Base-by-base conservation (phyloP, 2,888 invertebrate genomes). In the Nowickia ferox region DNA sequence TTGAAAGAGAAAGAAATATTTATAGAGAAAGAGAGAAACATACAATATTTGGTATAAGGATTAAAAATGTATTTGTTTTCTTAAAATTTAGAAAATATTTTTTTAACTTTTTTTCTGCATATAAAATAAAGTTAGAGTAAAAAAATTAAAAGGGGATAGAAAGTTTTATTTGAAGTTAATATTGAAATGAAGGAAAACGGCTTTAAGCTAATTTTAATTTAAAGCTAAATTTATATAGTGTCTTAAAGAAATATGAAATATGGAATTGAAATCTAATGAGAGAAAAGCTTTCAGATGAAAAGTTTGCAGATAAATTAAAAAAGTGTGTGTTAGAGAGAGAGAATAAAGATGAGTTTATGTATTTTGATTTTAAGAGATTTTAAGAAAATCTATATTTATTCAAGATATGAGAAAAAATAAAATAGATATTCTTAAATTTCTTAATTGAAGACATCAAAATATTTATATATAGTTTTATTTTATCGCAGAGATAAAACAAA, bases 381-480 rank as follows among this genome's bases (percentile, higher is more conserved):
- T 44, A 82, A 80, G 76, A 86, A 83, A 72, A 86, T 80, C 83
- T 80, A 76, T 80, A 61, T 72, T 72, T 38, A 75, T 80, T 66
- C 48, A 71, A 51, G 72, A 48, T 57, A 11, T 68, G n/a, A 46
- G 38, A 17, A 75, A 17, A 66, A 75, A 80, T 65, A 42, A 75
- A 66, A 76, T 83, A 84, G 80, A 83, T 84, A 48, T 80, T 85
- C 80, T 57, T 75, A 83, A 85, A 80, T 77, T 80, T 75, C 77
- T 72, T 71, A 87, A 78, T 83, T 85, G 74, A 85, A 83, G 77
- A 85, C 84, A 76, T 87, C 77, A 83, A 85, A 84, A 80, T 84
- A 15, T 17, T 38, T 19, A 15, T 75, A 0, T 69, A 69, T 55
- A 38, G 65, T 65, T 57, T 80, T 74, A 17, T 55, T 65, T 51